phyloP scores from a whole-genome alignment of 2,888 invertebrate genomes.

The Melanophora roralis region DNA sequence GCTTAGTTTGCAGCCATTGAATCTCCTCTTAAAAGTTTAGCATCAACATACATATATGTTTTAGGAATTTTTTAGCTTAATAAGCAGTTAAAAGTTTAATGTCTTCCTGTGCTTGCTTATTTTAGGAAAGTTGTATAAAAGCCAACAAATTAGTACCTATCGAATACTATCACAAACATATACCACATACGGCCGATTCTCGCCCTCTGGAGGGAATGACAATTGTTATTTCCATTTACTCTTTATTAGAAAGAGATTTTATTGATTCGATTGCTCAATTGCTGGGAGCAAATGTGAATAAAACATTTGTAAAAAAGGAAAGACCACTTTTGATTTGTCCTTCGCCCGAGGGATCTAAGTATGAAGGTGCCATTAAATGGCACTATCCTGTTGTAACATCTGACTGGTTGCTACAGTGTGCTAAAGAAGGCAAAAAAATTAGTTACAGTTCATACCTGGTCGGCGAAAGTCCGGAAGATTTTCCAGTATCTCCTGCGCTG shows the following conservation, averaged over 20 bases:
- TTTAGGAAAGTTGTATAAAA: conserved; percentile 77
- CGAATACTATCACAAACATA: conserved; percentile 85
- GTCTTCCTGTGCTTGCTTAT: background rate
- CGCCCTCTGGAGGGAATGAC: conserved; percentile 83
- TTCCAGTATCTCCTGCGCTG: conserved; percentile 69
- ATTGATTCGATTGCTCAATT: conserved; percentile 83
- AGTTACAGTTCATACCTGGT: conserved; percentile 80
- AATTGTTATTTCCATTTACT: conserved; percentile 88
- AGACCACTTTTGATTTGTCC: conserved; percentile 91
- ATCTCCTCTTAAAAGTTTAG: too few species aligned
- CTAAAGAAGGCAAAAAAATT: conserved; percentile 78
- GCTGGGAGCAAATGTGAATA: conserved; percentile 85
- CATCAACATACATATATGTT: too few species aligned
- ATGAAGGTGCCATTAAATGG: conserved; percentile 90
- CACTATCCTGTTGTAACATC: conserved; percentile 86
- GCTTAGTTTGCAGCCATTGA: too few species aligned
- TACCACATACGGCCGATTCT: conserved; percentile 78
- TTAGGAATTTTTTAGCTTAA: too few species aligned
- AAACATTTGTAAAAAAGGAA: conserved; percentile 83
- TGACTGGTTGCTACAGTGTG: conserved; percentile 87
- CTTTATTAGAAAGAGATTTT: conserved; percentile 85
- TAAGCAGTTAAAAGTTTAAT: background rate
- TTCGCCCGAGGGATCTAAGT: conserved; percentile 86
- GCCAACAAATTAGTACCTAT: conserved; percentile 80
- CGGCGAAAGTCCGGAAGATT: conserved; percentile 77